Evolutionary conservation across 1,140 invertebrate genomes (phyloP), one percentile per base, ranked within the genome.

Genomic region (Caenorhabditis remanei): DNA sequence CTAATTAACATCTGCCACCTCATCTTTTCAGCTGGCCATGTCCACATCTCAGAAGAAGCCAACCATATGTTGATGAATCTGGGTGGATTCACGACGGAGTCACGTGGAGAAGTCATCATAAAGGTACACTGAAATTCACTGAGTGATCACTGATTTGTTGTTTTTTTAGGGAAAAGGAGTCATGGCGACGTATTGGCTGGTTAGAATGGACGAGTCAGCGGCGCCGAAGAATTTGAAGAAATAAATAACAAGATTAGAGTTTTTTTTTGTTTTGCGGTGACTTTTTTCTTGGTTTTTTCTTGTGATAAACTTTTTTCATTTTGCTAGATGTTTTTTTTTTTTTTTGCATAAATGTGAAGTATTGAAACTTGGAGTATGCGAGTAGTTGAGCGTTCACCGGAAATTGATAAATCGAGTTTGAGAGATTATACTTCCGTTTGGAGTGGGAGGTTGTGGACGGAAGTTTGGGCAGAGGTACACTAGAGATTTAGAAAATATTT

Each of bases 131-230:
- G 43, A 61, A 8, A 6, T 21, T 71, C 41, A 6, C 19, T n/a
- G 41, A 32, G 32, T 61, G 8, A 50, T 65, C 46, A 58, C 40
- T 58, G 43, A 48, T 55, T 86, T 55, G 46, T 40, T 41, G 32
- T 50, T 9, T 55, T 16, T 46, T 16, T 88, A 93, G 93, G 93
- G 93, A 93, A 89, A 93, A 96, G 96, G 96, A 46, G 94, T 94
- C 43, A 97, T 98, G 96, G 97, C 96, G 92, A 97, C 97, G 0
- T 97, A 96, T 92, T 98, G 96, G 96, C 92, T 97, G 40, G 94
- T 95, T 8, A 82, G 24, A 58, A 85, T 87, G 48, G 82, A 87
- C 40, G 83, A 84, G 43, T 58, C 85, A 32, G 85, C 71, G 5
- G 71, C 43, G 46, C 71, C 71, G 43, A 79, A 79, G 53, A 79